Evolutionary conservation across 2,888 invertebrate genomes (phyloP).

Genomic region (Torymus auratus): DNA sequence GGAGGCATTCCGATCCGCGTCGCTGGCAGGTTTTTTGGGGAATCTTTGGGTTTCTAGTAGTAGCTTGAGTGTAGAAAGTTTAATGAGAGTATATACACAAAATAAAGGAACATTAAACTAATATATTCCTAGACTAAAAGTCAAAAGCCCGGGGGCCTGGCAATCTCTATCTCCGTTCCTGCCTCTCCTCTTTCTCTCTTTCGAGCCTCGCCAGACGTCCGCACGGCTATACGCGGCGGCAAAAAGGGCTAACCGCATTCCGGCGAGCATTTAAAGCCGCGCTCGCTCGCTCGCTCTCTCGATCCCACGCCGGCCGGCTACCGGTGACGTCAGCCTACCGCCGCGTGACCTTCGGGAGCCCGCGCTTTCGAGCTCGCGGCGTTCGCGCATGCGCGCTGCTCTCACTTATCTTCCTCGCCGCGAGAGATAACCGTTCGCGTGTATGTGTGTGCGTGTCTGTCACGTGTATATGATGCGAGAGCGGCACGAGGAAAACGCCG

Average conservation of each 20-base stretch:
- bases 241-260: constrained; percentile 76
- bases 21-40: too few relatives aligned
- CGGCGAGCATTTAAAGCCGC: constrained; percentile 74
- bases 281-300: constrained; percentile 65
- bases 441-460: too few relatives aligned
- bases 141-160: background rate
- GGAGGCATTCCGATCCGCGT: too few relatives aligned
- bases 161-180: background rate
- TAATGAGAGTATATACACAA: too few relatives aligned
- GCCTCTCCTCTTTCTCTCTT: background rate
- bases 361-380: constrained; percentile 66
- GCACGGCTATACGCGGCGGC: constrained; percentile 55
- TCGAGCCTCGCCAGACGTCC: constrained; percentile 7
- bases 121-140: too few relatives aligned
- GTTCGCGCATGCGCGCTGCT: constrained; percentile 62
- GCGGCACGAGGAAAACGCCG: too few relatives aligned
- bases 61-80: too few relatives aligned
- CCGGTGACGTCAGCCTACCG: constrained; percentile 70
- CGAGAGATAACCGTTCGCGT: too few relatives aligned
- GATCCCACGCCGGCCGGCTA: constrained; percentile 71
- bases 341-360: constrained; percentile 73
- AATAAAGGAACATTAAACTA: too few relatives aligned
- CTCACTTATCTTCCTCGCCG: too few relatives aligned
- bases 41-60: too few relatives aligned
- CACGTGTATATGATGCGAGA: too few relatives aligned